phyloP scores from a whole-genome alignment of 2,113 vertebrate species.

The Ailurus styani region DNA sequence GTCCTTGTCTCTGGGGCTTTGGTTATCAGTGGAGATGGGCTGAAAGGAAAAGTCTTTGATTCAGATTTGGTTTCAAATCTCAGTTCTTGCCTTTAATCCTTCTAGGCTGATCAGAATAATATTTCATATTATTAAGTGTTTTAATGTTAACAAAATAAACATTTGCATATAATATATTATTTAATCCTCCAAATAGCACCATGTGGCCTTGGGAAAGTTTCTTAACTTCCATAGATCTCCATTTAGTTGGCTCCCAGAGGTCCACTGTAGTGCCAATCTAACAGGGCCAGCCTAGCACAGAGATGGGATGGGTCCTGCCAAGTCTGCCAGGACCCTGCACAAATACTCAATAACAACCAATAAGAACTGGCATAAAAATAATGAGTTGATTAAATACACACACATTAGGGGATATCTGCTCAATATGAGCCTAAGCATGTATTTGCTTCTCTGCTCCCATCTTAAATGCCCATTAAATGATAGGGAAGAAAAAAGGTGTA shows the following conservation, averaged over 20 bases:
- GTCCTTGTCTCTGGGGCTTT: background rate
- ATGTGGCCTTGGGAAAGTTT: background rate
- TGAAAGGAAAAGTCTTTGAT: background rate
- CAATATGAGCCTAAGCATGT: background rate
- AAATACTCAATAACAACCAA: background rate
- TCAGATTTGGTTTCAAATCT: background rate
- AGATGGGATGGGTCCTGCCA: no score
- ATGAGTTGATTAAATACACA: background rate
- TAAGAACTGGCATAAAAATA: background rate
- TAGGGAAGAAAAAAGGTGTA: background rate
- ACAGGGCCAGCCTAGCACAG: background rate
- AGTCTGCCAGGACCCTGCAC: no score
- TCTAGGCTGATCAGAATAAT: background rate
- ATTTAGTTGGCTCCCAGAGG: background rate
- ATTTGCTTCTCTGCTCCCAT: background rate
- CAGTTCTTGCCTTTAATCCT: background rate
- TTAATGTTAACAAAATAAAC: background rate
- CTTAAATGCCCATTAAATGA: background rate
- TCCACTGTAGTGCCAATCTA: fast-evolving
- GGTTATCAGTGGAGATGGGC: background rate
- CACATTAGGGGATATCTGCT: background rate
- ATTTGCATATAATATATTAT: background rate
- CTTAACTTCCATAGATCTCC: background rate
- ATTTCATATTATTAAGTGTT: background rate
- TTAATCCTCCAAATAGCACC: background rate